Evolutionary conservation across 2,113 vertebrate genomes (phyloP).

Genomic region (Mus spicilegus): DNA sequence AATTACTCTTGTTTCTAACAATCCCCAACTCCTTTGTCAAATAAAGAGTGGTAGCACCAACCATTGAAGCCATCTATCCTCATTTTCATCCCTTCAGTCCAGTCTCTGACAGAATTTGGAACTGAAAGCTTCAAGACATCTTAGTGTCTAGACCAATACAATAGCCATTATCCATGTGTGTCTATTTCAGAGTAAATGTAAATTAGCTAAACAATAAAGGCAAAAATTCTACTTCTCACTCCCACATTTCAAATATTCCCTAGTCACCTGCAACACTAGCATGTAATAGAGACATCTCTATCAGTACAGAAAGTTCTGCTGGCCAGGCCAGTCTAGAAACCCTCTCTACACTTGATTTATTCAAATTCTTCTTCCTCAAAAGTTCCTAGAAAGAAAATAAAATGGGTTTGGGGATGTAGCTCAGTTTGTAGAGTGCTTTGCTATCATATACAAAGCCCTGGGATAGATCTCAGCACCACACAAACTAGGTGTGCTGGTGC

Average conservation of each 20-base stretch:
- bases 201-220: slow-evolving; percentile 19
- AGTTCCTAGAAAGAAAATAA: slow-evolving; percentile 37
- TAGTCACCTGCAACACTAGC: not conserved
- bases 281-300: not conserved
- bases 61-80: not conserved
- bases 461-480: not conserved
- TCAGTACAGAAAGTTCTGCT: not conserved
- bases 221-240: not conserved
- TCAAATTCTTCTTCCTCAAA: slow-evolving; percentile 51
- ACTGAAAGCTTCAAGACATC: not conserved
- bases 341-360: not conserved
- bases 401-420: not conserved
- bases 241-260: not conserved
- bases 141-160: not conserved
- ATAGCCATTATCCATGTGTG: not conserved
- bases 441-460: not conserved
- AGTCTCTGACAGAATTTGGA: not conserved
- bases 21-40: slow-evolving; percentile 31
- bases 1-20: not conserved
- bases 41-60: not conserved
- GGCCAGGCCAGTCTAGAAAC: not conserved
- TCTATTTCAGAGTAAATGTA: slow-evolving; percentile 60
- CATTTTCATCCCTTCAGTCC: not conserved
- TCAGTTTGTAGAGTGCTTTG: not conserved
- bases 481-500: not conserved